Conservation (phyloP, 2,888 invertebrate genomes). For the Andrena fulva region DNA sequence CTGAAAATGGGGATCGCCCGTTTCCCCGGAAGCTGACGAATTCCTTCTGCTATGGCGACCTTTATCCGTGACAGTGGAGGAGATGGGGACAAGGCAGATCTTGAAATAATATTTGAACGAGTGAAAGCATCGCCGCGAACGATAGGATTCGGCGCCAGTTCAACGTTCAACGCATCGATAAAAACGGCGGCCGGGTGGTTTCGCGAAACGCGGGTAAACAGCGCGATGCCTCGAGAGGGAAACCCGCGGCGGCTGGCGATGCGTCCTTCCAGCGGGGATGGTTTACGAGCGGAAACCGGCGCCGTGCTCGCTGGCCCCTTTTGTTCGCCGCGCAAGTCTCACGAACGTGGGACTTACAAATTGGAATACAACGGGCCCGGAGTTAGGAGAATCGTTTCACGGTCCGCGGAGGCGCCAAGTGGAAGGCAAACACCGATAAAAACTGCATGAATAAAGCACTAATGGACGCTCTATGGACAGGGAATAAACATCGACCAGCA, state of each 20-base stretch:
- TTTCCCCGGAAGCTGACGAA: background rate
- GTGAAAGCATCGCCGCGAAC: conserved; percentile 48
- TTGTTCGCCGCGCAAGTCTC: conserved; percentile 63
- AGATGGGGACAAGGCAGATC: conserved; percentile 14
- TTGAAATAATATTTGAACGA: conserved; percentile 70
- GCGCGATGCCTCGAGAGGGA: conserved; percentile 6
- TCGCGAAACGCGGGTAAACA: conserved; percentile 60
- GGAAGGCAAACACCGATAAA: conserved; percentile 80
- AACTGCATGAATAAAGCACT: conserved; percentile 80
- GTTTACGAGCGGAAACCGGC: conserved; percentile 58
- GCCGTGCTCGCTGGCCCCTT: conserved; percentile 46
- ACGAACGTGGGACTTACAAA: conserved; percentile 72
- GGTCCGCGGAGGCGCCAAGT: conserved; percentile 78
- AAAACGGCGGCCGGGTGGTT: conserved; percentile 9
- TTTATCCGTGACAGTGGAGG: conserved; percentile 18
- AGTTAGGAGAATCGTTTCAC: conserved; percentile 74
- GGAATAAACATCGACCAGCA: conserved; percentile 69
- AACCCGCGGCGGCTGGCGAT: background rate
- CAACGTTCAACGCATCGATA: conserved; percentile 57
- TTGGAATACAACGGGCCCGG: conserved; percentile 72
- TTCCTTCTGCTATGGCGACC: conserved; percentile 22
- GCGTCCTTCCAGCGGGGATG: conserved; percentile 23
- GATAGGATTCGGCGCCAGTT: conserved; percentile 57
- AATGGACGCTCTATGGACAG: conserved; percentile 73
- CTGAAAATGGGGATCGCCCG: background rate